Percentiles rank a stretch among this genome's conserved stretches.
phyloP scores from a whole-genome alignment of 2,113 vertebrate species.

The Pachyramphus minor region DNA sequence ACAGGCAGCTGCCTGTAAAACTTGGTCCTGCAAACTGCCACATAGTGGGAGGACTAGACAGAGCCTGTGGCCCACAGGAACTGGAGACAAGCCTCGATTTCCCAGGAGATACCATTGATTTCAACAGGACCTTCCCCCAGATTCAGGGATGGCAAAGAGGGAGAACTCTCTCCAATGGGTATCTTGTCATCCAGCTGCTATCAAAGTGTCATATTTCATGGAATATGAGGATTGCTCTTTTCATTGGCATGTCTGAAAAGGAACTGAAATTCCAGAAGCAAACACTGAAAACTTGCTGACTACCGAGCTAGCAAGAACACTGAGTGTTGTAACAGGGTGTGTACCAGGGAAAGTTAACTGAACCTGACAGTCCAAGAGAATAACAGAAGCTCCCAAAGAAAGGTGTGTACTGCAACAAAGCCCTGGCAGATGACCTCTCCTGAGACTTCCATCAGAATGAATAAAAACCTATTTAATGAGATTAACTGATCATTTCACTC shows the following conservation, averaged over 20 bases:
- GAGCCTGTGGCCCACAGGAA: not conserved
- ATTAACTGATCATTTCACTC: slow-evolving; percentile 55
- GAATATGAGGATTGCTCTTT: not conserved
- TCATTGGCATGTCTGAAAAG: not conserved
- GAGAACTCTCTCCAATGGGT: rapidly evolving
- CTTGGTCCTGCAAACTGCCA: not conserved
- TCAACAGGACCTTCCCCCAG: not conserved
- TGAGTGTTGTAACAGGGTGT: slow-evolving; percentile 61
- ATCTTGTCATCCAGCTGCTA: not conserved
- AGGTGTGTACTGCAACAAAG: slow-evolving; percentile 54
- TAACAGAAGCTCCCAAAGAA: slow-evolving; percentile 43
- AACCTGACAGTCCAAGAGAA: slow-evolving; percentile 64
- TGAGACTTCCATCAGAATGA: slow-evolving; percentile 40
- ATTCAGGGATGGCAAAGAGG: not conserved
- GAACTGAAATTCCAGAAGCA: slow-evolving; percentile 47
- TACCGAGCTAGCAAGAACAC: slow-evolving; percentile 1
- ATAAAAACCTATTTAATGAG: slow-evolving; percentile 57
- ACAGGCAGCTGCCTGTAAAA: not conserved
- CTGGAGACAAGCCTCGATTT: not conserved
- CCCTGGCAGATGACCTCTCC: slow-evolving; percentile 41
- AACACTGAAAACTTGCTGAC: slow-evolving; percentile 35
- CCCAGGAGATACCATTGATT: not conserved
- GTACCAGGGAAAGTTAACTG: slow-evolving; percentile 54
- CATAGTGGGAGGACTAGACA: not conserved
- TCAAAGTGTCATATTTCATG: not conserved